phyloP scores from a whole-genome alignment of 2,113 vertebrate species.

The Sceloporus undulatus region DNA sequence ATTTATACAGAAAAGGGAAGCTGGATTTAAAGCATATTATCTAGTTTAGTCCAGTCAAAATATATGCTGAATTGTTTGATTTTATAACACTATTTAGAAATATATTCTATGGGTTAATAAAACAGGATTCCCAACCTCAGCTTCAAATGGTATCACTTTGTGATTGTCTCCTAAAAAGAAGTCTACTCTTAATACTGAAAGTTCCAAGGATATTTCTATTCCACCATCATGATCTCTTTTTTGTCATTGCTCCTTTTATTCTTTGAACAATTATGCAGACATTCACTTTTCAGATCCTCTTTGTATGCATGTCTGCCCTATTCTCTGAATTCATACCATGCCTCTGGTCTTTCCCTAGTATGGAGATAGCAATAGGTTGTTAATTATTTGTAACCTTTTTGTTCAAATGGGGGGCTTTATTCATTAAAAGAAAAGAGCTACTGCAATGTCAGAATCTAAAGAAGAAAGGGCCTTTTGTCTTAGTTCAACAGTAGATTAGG shows the following conservation, averaged over 20 bases:
- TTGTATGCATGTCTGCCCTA: not conserved
- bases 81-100: not conserved
- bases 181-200: not conserved
- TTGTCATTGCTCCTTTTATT: not conserved
- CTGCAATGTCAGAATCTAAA: not conserved
- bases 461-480: constrained; percentile 34
- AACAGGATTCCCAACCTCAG: not conserved
- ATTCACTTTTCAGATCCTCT: not conserved
- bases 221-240: not conserved
- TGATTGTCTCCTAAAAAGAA: not conserved
- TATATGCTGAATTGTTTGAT: not conserved
- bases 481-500: not conserved
- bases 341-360: not conserved
- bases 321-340: not conserved
- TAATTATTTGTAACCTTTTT: constrained; percentile 35
- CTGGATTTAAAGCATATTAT: not conserved
- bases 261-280: not conserved
- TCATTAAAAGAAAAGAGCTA: constrained; percentile 18
- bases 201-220: not conserved
- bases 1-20: not conserved
- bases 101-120: not conserved
- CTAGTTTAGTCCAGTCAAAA: not conserved
- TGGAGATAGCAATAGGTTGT: not conserved
- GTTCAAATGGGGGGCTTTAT: constrained; percentile 28
- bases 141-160: not conserved